Base-by-base conservation (phyloP, 2,113 vertebrate species). In the Psettodes erumei region DNA sequence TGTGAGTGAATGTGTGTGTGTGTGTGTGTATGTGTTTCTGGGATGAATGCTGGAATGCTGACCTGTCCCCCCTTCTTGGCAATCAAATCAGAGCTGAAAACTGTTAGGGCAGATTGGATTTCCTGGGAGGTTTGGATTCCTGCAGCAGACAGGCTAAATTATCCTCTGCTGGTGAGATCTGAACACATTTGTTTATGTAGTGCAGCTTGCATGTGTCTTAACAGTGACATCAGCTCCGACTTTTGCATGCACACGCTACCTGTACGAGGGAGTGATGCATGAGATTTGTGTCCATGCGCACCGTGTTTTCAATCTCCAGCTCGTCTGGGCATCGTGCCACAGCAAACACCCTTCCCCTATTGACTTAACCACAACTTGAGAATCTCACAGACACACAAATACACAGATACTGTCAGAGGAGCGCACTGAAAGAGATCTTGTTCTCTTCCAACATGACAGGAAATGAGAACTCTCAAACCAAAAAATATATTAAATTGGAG, bases 311-410 rank as follows among this genome's bases (percentile, higher is more conserved):
- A 48, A 64, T 63, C 79, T 81, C 37, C 51, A 48, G 48, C 35
- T 45, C 28, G 59, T 78, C 86, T 78, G 79, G 89, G 92, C 90
- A 64, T 37, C 13, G 64, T 66, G 90, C 90, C 93, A 94, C 48
- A 54, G 87, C 77, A 95, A 93, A 93, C 87, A 92, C 79, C 47
- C 79, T 69, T 75, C 74, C 75, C n/a, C 60, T 93, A 70, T 91
- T 93, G 85, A 93, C 85, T 88, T 87, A 91, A 91, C 85, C 90
- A 81, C 85, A 82, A 86, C 81, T 85, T 84, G 82, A 85, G 90
- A 82, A 83, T 79, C 77, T 77, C 47, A 15, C 15, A 61, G 60
- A 75, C 71, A 85, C 75, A 87, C 76, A 91, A 85, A 83, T 75
- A 82, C 65, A 54, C 61, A 81, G 66, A 84, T 53, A 74, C 62